These are phyloP conservation scores for Pygmarrhopalites habei DNA, from an alignment of 1,140 invertebrate genomes.

Conservation along the genomic window DNA sequence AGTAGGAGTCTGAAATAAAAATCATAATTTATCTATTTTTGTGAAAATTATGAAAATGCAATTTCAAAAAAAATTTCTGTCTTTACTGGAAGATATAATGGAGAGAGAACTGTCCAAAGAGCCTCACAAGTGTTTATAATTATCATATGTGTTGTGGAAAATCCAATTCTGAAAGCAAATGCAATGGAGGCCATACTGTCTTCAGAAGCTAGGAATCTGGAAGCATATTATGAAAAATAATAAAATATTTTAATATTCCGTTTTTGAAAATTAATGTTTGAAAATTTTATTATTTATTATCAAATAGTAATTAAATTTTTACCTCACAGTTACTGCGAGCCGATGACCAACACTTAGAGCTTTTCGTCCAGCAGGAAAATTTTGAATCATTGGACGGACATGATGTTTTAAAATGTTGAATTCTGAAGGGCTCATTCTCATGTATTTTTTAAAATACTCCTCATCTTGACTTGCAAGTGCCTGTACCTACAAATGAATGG, in stretches of 20 bases:
- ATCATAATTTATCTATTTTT: not conserved
- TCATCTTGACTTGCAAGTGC: not conserved
- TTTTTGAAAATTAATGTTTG: not conserved
- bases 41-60: not conserved
- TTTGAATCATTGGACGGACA: not conserved
- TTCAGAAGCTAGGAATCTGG: not conserved
- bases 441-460: not conserved
- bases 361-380: not conserved
- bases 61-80: not conserved
- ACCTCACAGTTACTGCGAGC: not conserved
- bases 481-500: too few species aligned
- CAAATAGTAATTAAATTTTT: not conserved
- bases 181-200: not conserved
- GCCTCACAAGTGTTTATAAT: constrained; percentile 37
- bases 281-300: not conserved
- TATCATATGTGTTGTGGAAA: not conserved
- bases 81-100: not conserved
- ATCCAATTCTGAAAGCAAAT: not conserved
- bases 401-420: not conserved
- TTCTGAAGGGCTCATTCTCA: not conserved
- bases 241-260: not conserved
- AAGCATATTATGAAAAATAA: not conserved
- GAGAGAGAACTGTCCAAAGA: not conserved
- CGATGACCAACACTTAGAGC: not conserved
- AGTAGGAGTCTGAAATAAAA: not conserved